Base-by-base conservation (phyloP, 2,113 vertebrate genomes). In the Myanophis thanlyinensis region DNA sequence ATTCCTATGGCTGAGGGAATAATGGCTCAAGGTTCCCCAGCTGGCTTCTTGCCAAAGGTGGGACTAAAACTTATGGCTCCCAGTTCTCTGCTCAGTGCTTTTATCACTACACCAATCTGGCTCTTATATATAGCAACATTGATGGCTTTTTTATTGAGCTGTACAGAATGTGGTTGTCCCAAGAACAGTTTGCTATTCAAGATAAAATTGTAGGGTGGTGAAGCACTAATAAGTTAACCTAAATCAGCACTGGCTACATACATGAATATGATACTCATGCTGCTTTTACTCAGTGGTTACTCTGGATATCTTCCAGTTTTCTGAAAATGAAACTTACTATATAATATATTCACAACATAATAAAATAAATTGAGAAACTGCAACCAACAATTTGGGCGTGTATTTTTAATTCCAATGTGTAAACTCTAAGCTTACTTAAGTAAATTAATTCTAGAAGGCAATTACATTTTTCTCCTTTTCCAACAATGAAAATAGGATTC, bases 251-350 rank as follows among this genome's bases (percentile, higher is more conserved):
- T 85, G 47, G 2, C 51, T 35, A 59, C 53, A 93, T 92, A 90
- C 0, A 88, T 3, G 54, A 93, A 12, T 52, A 80, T 22, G 4
- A 20, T 20, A 85, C 27, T 0, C 49, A 91, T 92, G 46, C 84
- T 90, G 89, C 89, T 86, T 92, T 92, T 95, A 47, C 88, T 93
- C n/a, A 89, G 40, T 89, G 52, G 85, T 80, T 87, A 93, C 89
- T 11, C 44, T 94, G 47, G 1, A 3, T 8, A 30, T 40, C 92
- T 93, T 23, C 25, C 90, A 93, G 92, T 56, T 51, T 89, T 88
- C 15, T 92, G 91, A n/a, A 85, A 52, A 27, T 80, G 11, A 90
- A 30, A 91, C 18, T 48, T 59, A 67, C 56, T 48, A 48, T 30
- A 12, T 89, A 56, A 54, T 54, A 46, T 3, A 62, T 30, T 62